Evolutionary conservation across 2,888 invertebrate genomes (phyloP), one percentile per base, ranked within the genome.

Genomic region (Drosophila percnosoma): DNA sequence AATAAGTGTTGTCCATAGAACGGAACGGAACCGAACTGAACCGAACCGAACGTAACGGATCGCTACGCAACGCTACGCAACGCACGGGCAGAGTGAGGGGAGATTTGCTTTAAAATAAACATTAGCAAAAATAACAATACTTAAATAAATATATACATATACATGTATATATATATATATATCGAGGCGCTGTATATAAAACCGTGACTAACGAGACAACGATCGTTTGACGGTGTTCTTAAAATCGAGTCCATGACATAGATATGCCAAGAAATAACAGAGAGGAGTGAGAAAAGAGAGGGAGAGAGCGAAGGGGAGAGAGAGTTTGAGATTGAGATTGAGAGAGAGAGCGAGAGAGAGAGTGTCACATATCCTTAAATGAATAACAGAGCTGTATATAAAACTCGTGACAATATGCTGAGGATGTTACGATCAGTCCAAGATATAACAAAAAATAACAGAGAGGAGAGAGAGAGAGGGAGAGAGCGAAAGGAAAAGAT

Each of bases 181-280:
- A 15, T 62, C 59, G 62, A 70, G 61, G 29, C 31, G 48, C 29
- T 62, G 64, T 59, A 79, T 62, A 82, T 60, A 71, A 69, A 78
- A 64, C 85, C 69, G 85, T 83, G 89, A 89, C 89, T 89, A 82
- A 84, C 76, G 71, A 87, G 59, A 71, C 57, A 78, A 72, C 57
- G 78, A 89, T 73, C 55, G 75, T 75, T 74, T 49, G 57, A 38
- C 53, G 13, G 33, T 65, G 63, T 59, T 54, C 76, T 40, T 65
- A 18, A 21, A 42, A 38, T 29, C 40, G n/a, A 27, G 45, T 11
- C 24, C 36, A 34, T 10, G 45, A 21, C 21, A 24, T 7, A 21
- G 21, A 45, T 24, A 45, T 8, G 7, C 21, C 21, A 45, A 45
- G 13, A 45, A 45, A 42, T 6, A 45, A 21, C 21, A 52, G 40